Evolutionary conservation across 1,140 invertebrate genomes (phyloP), one percentile per base, ranked within the genome.

Genomic region (Asobara japonica): DNA sequence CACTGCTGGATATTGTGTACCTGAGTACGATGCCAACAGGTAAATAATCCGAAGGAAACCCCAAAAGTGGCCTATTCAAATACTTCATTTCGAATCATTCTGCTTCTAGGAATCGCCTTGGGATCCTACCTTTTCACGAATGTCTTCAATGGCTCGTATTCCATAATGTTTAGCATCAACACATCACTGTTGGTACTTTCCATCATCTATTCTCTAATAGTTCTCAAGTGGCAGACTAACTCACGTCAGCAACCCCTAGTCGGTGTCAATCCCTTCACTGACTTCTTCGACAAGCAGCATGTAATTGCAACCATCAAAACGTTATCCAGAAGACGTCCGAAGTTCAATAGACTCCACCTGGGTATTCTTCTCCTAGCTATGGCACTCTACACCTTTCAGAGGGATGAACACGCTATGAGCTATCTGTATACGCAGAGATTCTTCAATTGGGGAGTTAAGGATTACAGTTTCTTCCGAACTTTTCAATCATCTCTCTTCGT

Each of bases 381-480:
- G 92, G 89, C 89, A 0, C 85, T 94, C 10, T 95, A 94, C 77
- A 93, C 92, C 45, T 94, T 94, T 74, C 93, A 94, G 84, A 89
- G 93, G 80, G 93, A 94, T 78, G 94, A 95, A 78, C 91, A 90
- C 65, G 88, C 86, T 5, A 91, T 92, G 79, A 88, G 90, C 56
- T 94, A 90, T 76, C 76, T 94, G 13, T 94, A 94, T 66, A 92
- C 92, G 0, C 86, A 89, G 38, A 81, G 89, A 22, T 89, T 91
- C 25, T 94, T 94, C 77, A 81, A 90, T 30, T 95, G 93, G 93
- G 84, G 89, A 45, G 87, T 91, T 0, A 79, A 81, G 0, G 83
- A 88, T 4, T 93, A 89, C 77, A 94, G 93, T 76, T 84, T 89
- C 56, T 94, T 93, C 74, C 89, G 91, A 72, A 93, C 92, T 0